phyloP scores from a whole-genome alignment of 1,140 invertebrate genomes.

The Caenorhabditis tropicalis region DNA sequence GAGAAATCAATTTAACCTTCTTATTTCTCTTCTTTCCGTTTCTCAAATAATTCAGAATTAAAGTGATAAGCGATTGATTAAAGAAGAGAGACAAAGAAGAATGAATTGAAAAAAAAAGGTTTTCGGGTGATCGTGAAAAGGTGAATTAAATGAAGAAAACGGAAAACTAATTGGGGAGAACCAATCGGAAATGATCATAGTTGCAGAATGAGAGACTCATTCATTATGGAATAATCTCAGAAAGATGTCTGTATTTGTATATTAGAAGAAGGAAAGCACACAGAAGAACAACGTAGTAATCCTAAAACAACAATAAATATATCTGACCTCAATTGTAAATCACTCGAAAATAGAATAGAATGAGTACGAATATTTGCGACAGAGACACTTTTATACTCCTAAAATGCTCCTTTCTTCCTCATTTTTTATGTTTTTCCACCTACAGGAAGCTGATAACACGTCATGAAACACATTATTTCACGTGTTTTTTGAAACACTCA shows the following conservation, averaged over 20 bases:
- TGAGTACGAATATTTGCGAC: neutral
- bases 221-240: no score
- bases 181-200: no score
- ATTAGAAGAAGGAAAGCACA: no score
- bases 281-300: no score
- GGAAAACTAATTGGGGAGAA: no score
- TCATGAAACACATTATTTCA: neutral
- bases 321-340: no score
- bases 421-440: neutral
- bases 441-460: neutral
- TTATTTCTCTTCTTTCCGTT: neutral
- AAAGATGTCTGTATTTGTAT: no score
- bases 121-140: neutral
- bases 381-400: neutral
- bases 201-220: no score
- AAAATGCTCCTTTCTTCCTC: neutral
- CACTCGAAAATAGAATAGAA: no score
- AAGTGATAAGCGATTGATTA: neutral
- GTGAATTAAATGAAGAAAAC: neutral
- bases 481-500: neutral
- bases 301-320: no score
- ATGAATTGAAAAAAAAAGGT: neutral
- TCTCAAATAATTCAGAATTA: neutral
- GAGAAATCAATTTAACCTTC: neutral
- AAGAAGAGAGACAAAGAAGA: neutral